These are phyloP conservation scores for Rhinella marina DNA, from an alignment of 2,797 vertebrate genomes.

Conservation along the genomic window DNA sequence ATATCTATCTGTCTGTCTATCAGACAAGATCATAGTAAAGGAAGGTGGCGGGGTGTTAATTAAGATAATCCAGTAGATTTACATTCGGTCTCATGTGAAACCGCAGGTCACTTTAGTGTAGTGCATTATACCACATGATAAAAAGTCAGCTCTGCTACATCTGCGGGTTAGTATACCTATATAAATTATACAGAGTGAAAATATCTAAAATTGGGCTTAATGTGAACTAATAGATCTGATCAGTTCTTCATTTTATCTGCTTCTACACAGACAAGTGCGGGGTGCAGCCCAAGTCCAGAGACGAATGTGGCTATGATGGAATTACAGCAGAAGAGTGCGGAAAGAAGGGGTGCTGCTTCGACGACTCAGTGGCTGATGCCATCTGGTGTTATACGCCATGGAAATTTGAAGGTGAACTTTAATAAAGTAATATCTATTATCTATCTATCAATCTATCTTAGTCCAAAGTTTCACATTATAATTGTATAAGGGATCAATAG, in stretches of 20 bases:
- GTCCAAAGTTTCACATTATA: not conserved
- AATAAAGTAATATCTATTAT: not conserved
- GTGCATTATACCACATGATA: too few relatives aligned
- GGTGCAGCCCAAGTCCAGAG: slow-evolving; percentile 44
- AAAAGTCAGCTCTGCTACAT: not conserved
- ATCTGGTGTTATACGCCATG: slow-evolving; percentile 53
- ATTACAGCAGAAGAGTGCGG: not conserved
- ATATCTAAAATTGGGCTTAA: not conserved
- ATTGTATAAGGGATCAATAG: too few relatives aligned
- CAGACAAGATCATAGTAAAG: not conserved
- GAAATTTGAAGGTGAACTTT: slow-evolving; percentile 32
- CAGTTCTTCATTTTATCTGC: not conserved
- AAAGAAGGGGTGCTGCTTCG: slow-evolving; percentile 44
- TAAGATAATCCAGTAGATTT: too few relatives aligned
- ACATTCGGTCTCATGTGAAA: too few relatives aligned
- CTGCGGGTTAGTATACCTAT: not conserved
- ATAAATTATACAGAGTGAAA: not conserved
- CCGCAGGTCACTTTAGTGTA: too few relatives aligned
- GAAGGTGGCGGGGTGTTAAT: too few relatives aligned
- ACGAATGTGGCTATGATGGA: not conserved
- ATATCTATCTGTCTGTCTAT: too few relatives aligned
- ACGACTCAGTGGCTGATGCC: not conserved
- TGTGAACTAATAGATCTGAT: not conserved
- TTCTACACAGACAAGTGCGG: slow-evolving; percentile 37
- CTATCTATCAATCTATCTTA: not conserved